These are phyloP conservation scores for Sesia bembeciformis DNA, from an alignment of 2,888 invertebrate genomes.

Conservation along the genomic window DNA sequence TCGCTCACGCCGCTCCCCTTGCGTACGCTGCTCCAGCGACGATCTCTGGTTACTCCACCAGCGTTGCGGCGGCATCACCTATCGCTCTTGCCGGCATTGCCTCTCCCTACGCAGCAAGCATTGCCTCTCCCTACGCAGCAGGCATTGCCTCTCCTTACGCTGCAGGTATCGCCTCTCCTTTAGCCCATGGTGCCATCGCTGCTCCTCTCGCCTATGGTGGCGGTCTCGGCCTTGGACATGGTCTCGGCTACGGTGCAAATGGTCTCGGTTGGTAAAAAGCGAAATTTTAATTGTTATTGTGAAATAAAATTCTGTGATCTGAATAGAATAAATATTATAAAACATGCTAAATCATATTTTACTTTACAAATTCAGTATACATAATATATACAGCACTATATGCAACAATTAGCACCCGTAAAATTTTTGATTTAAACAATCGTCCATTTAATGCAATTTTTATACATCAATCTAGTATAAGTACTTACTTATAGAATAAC, in stretches of 20 bases:
- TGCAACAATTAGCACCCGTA: no score
- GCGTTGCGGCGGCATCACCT: slow-evolving; percentile 9
- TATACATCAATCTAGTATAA: no score
- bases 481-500: no score
- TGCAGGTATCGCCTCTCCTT: slow-evolving; percentile 4
- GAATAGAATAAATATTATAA: neutral
- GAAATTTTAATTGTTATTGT: neutral
- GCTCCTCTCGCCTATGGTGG: slow-evolving; percentile 12
- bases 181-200: slow-evolving; percentile 6
- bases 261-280: slow-evolving; percentile 1
- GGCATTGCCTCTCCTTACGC: slow-evolving; percentile 5
- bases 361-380: no score
- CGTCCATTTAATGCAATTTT: no score
- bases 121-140: slow-evolving; percentile 9
- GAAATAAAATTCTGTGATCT: neutral
- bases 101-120: slow-evolving; percentile 8
- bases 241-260: slow-evolving; percentile 4
- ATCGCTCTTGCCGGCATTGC: slow-evolving; percentile 6
- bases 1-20: slow-evolving; percentile 17
- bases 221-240: slow-evolving; percentile 7
- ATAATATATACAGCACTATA: no score
- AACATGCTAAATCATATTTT: no score
- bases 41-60: slow-evolving; percentile 7
- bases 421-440: no score
- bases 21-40: slow-evolving; percentile 13